Evolutionary conservation across 2,797 vertebrate species (phyloP), one percentile per base, ranked within the genome.

Genomic region (Dallia pectoralis): DNA sequence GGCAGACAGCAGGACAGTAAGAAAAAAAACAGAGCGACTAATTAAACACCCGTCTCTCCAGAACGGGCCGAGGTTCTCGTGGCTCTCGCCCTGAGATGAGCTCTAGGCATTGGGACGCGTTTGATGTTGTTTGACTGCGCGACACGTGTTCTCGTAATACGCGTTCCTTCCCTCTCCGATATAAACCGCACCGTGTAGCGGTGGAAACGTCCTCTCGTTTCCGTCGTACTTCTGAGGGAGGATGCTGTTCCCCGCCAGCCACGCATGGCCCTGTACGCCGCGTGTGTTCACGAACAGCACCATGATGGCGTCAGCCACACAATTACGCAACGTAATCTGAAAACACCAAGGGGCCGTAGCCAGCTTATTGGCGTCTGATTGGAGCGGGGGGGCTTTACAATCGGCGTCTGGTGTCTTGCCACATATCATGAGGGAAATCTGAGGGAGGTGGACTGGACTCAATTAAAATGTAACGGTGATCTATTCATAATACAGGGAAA

Each of bases 321-420:
- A 53, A 74, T 64, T 53, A 74, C 70, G 29, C 73, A 70, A 40
- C 59, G 62, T 69, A 47, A 74, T 27, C 32, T 18, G 30, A 73
- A n/a, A 73, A 74, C 53, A 68, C 67, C 73, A 49, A 48, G 25
- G 29, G 64, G 67, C 67, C 67, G 63, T 49, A 32, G 62, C 29
- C 29, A 9, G 44, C 63, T 74, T 51, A 74, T 74, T 69, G 47
- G 56, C 22, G 44, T 51, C 19, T 56, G 63, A 33, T 49, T 59
- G 33, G 49, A 59, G 4, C 19, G 19, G 12, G 62, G 40, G 53
- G 27, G 36, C 19, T 68, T 68, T 68, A 69, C 53, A 11, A 53
- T 16, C 3, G 40, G 70, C 40, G 40, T 27, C 30, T 40, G 36
- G n/a, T 53, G 49, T 51, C 16, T 51, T 18, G 49, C 49, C 49